Conservation (phyloP, 2,113 vertebrate genomes). For the Poecile atricapillus region DNA sequence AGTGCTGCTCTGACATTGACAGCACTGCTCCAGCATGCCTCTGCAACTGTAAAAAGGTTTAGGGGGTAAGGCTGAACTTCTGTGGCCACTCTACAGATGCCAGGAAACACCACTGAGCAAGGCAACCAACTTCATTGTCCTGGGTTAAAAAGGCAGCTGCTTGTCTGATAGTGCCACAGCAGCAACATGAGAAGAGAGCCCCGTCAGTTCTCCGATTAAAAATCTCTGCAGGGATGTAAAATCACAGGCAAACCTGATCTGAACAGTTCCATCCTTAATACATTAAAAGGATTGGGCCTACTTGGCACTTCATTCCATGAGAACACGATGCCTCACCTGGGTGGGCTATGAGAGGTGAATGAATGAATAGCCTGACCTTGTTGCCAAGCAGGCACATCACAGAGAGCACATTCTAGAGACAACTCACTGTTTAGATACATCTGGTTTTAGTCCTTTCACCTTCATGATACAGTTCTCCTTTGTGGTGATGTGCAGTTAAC, state of each 20-base stretch:
- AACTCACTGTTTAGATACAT: not conserved
- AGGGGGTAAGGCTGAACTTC: not conserved
- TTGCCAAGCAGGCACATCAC: not conserved
- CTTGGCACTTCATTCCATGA: not conserved
- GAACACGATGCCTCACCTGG: not conserved
- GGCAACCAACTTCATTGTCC: not conserved
- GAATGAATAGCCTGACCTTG: not conserved
- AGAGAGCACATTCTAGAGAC: not conserved
- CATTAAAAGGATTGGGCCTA: not conserved
- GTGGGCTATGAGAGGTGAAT: not conserved
- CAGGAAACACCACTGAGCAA: not conserved
- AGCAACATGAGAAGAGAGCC: not conserved
- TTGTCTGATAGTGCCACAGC: not conserved
- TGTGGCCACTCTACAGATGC: not conserved
- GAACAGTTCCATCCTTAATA: not conserved
- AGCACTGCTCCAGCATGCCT: not conserved
- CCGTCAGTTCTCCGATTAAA: not conserved
- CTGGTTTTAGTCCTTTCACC: not conserved
- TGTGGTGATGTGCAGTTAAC: not conserved
- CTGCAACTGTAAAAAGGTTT: not conserved
- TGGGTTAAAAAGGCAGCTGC: not conserved
- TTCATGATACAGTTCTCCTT: not conserved
- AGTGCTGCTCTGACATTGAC: not conserved
- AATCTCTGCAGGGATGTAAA: not conserved
- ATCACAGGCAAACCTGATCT: not conserved